Conservation (phyloP, 1,140 invertebrate species). For the Doryteuthis pealeii region DNA sequence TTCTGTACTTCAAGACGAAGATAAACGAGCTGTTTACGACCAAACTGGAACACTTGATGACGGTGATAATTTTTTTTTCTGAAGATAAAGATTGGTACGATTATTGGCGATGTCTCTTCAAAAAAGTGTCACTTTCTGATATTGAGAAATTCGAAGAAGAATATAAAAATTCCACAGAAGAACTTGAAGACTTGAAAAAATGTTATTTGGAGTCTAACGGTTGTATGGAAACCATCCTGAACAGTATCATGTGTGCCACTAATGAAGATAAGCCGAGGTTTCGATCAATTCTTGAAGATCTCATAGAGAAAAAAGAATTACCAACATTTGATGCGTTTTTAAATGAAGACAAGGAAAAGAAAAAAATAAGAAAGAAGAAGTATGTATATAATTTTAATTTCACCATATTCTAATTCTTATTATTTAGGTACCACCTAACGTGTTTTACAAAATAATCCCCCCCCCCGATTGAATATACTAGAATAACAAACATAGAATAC, state of each 20-base stretch:
- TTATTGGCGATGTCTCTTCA: conserved; percentile 86
- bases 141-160: conserved; percentile 83
- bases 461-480: no score
- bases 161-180: conserved; percentile 83
- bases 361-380: conserved; percentile 42
- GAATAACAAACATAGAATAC: no score
- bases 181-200: conserved; percentile 74
- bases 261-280: conserved; percentile 78
- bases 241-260: conserved; percentile 81
- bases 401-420: no score
- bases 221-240: conserved; percentile 86
- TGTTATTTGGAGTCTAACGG: conserved; percentile 80
- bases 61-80: conserved; percentile 62
- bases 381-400: conserved; percentile 40
- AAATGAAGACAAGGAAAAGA: conserved; percentile 75
- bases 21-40: conserved; percentile 84
- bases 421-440: no score
- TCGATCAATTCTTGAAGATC: conserved; percentile 69
- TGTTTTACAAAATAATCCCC: no score
- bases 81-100: conserved; percentile 77
- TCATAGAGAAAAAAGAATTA: conserved; percentile 81
- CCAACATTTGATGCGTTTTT: conserved; percentile 77
- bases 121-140: conserved; percentile 80
- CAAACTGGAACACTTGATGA: conserved; percentile 81
- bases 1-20: conserved; percentile 79